phyloP scores from a whole-genome alignment of 2,113 vertebrate genomes.

The Malurus melanocephalus region DNA sequence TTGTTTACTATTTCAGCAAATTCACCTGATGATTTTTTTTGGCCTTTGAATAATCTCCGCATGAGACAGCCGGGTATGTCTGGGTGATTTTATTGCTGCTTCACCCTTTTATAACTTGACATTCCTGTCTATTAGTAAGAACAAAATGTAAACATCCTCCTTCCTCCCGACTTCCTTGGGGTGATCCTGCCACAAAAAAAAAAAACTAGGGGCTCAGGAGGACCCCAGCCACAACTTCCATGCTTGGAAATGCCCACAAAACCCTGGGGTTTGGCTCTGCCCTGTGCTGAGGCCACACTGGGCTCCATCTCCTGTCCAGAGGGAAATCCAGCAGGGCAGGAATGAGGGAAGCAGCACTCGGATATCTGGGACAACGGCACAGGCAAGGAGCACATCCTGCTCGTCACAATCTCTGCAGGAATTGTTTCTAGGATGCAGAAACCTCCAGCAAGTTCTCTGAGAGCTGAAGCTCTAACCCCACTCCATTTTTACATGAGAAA shows the following conservation, averaged over 20 bases:
- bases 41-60: background rate
- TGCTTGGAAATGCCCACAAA: background rate
- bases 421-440: background rate
- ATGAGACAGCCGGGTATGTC: constrained; percentile 20
- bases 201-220: too few species aligned
- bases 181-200: background rate
- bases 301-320: background rate
- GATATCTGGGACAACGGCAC: background rate
- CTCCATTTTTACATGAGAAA: background rate
- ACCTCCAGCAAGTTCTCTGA: background rate
- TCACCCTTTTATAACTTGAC: constrained; percentile 7
- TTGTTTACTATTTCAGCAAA: constrained; percentile 63
- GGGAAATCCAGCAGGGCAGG: background rate
- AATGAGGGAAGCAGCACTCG: accelerated
- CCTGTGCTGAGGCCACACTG: background rate
- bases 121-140: constrained; percentile 34
- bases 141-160: background rate
- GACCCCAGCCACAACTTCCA: background rate
- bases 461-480: background rate
- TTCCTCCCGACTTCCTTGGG: background rate
- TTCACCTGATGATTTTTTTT: constrained; percentile 55
- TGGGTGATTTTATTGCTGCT: constrained; percentile 1
- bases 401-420: background rate
- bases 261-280: accelerated
- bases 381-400: background rate